These are phyloP conservation scores for Nomada flava DNA, from an alignment of 2,888 invertebrate species.

Conservation along the genomic window DNA sequence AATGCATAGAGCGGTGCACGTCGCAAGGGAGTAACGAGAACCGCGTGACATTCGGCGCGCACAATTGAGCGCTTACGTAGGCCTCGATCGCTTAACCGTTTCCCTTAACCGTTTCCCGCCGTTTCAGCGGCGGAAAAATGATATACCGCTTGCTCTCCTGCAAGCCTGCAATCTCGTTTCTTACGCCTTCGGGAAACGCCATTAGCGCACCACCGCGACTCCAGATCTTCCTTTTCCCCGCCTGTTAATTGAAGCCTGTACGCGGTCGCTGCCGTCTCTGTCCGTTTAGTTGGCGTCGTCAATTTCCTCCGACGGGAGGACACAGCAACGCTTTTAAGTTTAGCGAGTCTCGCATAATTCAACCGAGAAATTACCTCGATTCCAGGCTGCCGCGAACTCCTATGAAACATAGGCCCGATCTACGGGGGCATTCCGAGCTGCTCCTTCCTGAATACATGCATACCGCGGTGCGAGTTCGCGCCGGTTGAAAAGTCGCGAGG, in stretches of 20 bases:
- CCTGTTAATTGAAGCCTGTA: not conserved
- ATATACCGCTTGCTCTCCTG: not conserved
- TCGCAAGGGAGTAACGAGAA: conserved; percentile 10
- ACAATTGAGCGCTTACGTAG: not conserved
- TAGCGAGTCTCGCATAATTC: conserved; percentile 3
- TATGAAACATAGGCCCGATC: conserved; percentile 31
- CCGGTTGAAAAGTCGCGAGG: not conserved
- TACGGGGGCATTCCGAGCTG: not conserved
- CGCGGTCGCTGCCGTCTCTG: not conserved
- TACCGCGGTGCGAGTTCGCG: conserved; percentile 23
- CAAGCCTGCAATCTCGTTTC: conserved; percentile 1
- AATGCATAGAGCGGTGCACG: conserved; percentile 4
- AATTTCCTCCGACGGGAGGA: not conserved
- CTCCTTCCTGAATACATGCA: conserved; percentile 33
- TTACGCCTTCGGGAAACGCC: not conserved
- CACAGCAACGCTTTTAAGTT: conserved; percentile 37
- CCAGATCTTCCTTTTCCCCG: not conserved
- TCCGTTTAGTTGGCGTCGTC: not conserved
- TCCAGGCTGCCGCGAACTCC: not conserved
- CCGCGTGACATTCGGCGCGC: conserved; percentile 28
- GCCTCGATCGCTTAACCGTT: conserved; percentile 20
- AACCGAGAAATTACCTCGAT: conserved; percentile 4
- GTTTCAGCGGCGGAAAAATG: not conserved
- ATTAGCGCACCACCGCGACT: not conserved
- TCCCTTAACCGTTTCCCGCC: not conserved